These are phyloP conservation scores for Aurelia aurita complex sp. Pacific DNA, from an alignment of 30 jellyfish, hydroid and myxozoan species.

Conservation along the genomic window DNA sequence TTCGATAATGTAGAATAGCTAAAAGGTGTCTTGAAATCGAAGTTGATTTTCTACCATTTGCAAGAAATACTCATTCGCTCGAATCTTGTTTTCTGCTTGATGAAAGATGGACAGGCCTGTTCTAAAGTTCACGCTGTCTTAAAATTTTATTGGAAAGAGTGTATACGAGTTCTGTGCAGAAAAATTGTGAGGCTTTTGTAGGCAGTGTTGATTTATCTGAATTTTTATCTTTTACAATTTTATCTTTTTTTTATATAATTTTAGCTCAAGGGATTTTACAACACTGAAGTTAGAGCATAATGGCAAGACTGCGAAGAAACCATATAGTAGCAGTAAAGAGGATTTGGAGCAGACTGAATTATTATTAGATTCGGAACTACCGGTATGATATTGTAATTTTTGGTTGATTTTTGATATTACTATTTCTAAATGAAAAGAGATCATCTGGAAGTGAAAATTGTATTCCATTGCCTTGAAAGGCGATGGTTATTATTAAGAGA, in stretches of 20 bases:
- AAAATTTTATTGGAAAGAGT: too few species aligned
- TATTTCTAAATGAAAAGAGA: not conserved
- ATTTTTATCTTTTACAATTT: not conserved
- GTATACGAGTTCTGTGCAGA: too few species aligned
- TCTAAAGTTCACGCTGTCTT: too few species aligned
- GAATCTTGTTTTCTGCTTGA: too few species aligned
- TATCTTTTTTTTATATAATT: not conserved
- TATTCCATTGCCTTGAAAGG: not conserved
- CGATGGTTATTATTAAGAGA: too few species aligned
- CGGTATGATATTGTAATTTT: slow-evolving; percentile 8
- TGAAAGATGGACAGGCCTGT: too few species aligned
- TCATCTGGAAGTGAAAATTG: not conserved
- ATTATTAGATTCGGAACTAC: slow-evolving; percentile 4
- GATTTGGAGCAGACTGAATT: slow-evolving; percentile 24
- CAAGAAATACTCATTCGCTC: too few species aligned
- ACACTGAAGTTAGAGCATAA: slow-evolving; percentile 7
- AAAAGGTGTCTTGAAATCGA: too few species aligned
- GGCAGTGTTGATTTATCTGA: not conserved
- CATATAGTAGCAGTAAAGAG: slow-evolving; percentile 10
- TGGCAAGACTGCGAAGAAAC: slow-evolving; percentile 15
- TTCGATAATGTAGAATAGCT: too few species aligned
- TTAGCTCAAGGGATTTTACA: slow-evolving; percentile 23
- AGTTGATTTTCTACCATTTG: too few species aligned
- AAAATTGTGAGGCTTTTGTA: too few species aligned
- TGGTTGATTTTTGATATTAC: not conserved